Conservation (phyloP, 2,113 vertebrate genomes). For the Neodontobutis hainanensis region DNA sequence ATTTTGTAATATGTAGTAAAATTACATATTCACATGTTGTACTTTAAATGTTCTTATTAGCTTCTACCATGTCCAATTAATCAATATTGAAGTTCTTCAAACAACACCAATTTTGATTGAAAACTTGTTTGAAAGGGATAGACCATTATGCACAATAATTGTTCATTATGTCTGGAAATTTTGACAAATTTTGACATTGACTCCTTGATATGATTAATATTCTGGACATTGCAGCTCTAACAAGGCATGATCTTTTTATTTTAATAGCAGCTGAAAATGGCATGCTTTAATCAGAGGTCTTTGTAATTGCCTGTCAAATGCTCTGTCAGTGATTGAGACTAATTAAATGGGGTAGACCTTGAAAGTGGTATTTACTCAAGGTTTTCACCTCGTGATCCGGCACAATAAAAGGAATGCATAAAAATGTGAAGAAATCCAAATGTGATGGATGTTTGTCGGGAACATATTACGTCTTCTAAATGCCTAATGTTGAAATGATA, state of each 20-base stretch:
- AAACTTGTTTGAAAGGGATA: not conserved
- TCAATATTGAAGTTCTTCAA: no score
- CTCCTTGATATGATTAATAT: slow-evolving; percentile 33
- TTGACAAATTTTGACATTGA: slow-evolving; percentile 1
- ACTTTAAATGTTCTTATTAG: no score
- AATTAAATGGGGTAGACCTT: slow-evolving; percentile 58
- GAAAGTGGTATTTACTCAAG: slow-evolving; percentile 46
- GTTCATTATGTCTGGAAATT: not conserved
- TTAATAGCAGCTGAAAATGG: slow-evolving; percentile 28
- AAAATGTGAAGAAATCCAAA: slow-evolving; percentile 26
- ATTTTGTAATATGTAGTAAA: no score
- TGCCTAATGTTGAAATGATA: no score
- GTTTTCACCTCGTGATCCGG: slow-evolving; percentile 23
- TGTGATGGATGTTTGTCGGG: not conserved
- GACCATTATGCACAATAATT: not conserved
- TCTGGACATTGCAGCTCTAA: slow-evolving; percentile 32
- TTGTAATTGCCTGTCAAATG: slow-evolving; percentile 54
- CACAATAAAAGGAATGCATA: slow-evolving; percentile 22
- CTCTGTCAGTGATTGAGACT: slow-evolving; percentile 43
- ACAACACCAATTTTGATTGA: not conserved
- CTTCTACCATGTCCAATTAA: no score
- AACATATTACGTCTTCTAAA: not conserved
- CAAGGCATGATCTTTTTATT: slow-evolving; percentile 34
- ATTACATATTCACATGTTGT: no score
- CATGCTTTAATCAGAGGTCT: slow-evolving; percentile 47